These are phyloP conservation scores for Nemotelus nigrinus DNA, from an alignment of 2,888 invertebrate species.

Conservation along the genomic window DNA sequence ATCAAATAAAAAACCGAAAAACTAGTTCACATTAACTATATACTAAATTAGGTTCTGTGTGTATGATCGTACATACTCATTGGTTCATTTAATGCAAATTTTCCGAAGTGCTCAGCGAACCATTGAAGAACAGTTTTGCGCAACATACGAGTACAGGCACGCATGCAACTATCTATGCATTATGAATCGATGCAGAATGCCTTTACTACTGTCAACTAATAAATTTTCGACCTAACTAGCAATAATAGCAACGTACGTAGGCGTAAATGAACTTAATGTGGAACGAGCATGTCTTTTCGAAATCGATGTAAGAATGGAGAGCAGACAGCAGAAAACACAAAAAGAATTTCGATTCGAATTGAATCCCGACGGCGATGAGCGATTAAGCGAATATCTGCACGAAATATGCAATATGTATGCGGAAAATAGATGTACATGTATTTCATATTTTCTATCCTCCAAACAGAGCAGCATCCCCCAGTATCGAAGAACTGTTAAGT, in stretches of 20 bases:
- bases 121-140: conserved; percentile 5
- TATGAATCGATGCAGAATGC: not conserved
- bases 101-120: conserved; percentile 10
- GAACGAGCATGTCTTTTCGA: not conserved
- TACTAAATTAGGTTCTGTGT: conserved; percentile 14
- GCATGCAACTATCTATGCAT: no score
- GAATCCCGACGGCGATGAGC: not conserved
- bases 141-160: not conserved
- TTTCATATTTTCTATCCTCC: no score
- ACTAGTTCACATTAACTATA: not conserved
- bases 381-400: no score
- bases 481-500: no score
- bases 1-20: not conserved
- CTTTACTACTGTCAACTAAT: conserved; percentile 33
- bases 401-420: no score
- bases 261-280: conserved; percentile 34
- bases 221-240: conserved; percentile 36
- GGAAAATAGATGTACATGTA: no score
- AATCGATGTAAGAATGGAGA: not conserved
- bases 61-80: not conserved
- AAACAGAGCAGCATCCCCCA: no score
- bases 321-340: not conserved
- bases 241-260: conserved; percentile 31
- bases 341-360: not conserved
- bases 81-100: conserved; percentile 15